These are phyloP conservation scores for Rhagologus leucostigma DNA, from an alignment of 2,113 vertebrate genomes.

Conservation along the genomic window DNA sequence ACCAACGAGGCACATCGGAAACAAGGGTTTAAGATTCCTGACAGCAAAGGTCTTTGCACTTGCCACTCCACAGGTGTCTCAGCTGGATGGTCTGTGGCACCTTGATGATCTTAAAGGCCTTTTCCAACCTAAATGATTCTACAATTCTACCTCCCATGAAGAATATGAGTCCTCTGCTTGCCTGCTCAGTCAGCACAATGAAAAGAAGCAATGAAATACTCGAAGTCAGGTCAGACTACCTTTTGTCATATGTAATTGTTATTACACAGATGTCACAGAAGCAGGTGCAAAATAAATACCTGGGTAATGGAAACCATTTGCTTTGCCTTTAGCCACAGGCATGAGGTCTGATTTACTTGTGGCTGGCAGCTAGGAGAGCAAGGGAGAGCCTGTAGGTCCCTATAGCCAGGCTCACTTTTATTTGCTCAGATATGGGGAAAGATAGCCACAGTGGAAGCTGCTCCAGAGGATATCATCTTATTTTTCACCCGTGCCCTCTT, in stretches of 20 bases:
- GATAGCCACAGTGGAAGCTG: neutral
- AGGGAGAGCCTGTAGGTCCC: neutral
- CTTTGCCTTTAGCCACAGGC: constrained; percentile 22
- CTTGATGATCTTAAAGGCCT: neutral
- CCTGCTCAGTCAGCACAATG: neutral
- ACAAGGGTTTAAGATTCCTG: constrained; percentile 19
- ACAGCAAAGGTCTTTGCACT: constrained; percentile 8
- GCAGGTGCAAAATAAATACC: constrained; percentile 43
- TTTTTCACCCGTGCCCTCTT: neutral
- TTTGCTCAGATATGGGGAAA: neutral
- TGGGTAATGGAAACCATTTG: constrained; percentile 33
- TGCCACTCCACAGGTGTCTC: neutral
- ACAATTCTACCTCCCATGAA: neutral
- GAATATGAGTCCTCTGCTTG: neutral
- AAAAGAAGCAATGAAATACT: neutral
- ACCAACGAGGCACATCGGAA: neutral
- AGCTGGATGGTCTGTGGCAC: neutral
- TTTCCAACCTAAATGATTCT: neutral
- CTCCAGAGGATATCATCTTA: neutral
- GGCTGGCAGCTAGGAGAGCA: constrained; percentile 14
- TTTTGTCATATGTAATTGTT: constrained; percentile 9
- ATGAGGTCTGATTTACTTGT: constrained; percentile 19
- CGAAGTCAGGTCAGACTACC: constrained; percentile 5
- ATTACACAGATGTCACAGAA: constrained; percentile 18
- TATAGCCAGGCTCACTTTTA: neutral